Percentiles rank a stretch among this genome's conserved stretches.
These are phyloP conservation scores for Sinhomidia bicolor DNA, from an alignment of 2,888 invertebrate species.

Conservation along the genomic window DNA sequence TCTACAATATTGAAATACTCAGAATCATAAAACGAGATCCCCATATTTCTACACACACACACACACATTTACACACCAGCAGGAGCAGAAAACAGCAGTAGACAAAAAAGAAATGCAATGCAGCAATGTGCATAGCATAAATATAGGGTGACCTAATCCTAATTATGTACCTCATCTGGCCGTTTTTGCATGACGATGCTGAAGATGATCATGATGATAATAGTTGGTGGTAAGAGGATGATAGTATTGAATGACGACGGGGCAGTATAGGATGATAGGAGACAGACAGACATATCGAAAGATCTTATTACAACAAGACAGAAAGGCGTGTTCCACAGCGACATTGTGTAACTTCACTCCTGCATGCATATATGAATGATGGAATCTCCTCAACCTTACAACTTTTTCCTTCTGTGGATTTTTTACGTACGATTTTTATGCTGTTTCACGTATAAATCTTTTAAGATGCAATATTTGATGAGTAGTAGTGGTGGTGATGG, in stretches of 20 bases:
- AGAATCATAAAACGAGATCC: conserved; percentile 10
- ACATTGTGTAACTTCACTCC: conserved; percentile 38
- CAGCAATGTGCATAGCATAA: conserved; percentile 21
- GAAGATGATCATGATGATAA: neutral
- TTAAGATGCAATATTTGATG: neutral
- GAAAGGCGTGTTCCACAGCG: conserved; percentile 40
- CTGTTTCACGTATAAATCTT: neutral
- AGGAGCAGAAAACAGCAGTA: too few species aligned
- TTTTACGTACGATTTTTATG: neutral
- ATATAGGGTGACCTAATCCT: conserved; percentile 56
- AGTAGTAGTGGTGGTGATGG: neutral
- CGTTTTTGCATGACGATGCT: neutral
- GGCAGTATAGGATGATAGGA: neutral
- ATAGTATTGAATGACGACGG: neutral
- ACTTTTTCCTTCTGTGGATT: conserved; percentile 29
- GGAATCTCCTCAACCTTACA: neutral
- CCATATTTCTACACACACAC: neutral
- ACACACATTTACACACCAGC: neutral
- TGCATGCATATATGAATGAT: neutral
- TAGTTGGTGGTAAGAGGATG: neutral
- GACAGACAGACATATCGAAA: conserved; percentile 1
- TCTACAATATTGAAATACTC: conserved; percentile 13
- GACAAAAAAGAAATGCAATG: conserved; percentile 8
- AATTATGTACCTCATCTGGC: conserved; percentile 42
- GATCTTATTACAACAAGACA: conserved; percentile 49